Conservation (phyloP, 1,140 invertebrate genomes). For the Parasteatoda tepidariorum region DNA sequence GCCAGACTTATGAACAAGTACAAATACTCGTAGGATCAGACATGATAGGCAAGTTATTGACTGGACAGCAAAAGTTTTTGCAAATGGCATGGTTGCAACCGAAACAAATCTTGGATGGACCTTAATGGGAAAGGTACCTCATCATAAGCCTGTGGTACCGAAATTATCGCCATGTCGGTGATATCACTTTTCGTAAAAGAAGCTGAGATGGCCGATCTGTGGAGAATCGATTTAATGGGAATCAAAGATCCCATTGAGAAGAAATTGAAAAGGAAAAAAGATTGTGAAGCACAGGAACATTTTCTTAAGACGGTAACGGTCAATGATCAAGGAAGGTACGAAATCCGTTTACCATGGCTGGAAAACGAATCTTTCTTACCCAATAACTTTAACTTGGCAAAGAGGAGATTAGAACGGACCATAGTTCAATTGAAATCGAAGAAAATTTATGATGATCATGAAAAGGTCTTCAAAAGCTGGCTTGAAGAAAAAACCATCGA, state of each 20-base stretch:
- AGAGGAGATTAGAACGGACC: background rate
- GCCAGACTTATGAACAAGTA: background rate
- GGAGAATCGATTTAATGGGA: background rate
- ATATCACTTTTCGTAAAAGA: conserved; percentile 21
- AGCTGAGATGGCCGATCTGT: background rate
- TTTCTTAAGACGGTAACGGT: background rate
- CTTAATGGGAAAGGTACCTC: background rate
- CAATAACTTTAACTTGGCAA: background rate
- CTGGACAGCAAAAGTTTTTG: background rate
- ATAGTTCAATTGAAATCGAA: background rate
- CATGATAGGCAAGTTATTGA: background rate
- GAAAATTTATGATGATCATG: background rate
- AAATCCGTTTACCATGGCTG: background rate
- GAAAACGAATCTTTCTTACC: background rate
- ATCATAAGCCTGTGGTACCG: background rate
- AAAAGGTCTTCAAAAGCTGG: background rate
- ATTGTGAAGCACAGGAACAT: background rate
- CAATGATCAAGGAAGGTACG: background rate
- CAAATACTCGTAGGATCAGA: background rate
- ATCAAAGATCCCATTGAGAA: too few relatives aligned
- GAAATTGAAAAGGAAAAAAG: background rate
- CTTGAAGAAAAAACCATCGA: background rate
- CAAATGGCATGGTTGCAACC: background rate
- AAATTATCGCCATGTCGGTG: conserved; percentile 7
- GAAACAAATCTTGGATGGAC: background rate